Evolutionary conservation across 2,113 vertebrate species (phyloP), one percentile per base, ranked within the genome.

Genomic region (Ophiodon elongatus): DNA sequence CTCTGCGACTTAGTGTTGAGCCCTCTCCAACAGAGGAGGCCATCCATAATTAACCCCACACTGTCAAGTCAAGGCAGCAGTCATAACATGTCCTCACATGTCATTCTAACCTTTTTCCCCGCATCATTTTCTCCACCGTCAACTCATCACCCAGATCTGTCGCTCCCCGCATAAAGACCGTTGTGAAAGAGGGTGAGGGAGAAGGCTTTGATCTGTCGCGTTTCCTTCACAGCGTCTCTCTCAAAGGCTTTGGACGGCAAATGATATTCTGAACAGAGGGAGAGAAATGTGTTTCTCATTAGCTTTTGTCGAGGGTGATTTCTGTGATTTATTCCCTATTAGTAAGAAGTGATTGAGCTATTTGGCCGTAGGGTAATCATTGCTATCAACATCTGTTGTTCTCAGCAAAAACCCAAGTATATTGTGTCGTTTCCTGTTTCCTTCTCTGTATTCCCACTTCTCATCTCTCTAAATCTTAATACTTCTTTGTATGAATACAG

Each of bases 11-110:
- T 82, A 82, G 85, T 43, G 81, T 82, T 80, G 75, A 87, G 84
- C 43, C 72, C 72, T 77, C 17, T 31, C 85, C 81, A 84, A 80
- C 86, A 80, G 85, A 88, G 77, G 63, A 85, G 92, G 88, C 84
- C 90, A 93, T 92, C 74, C 91, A 93, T 94, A 94, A 95, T 95
- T 93, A 93, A 94, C 91, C 89, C 78, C 17, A 66, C 79, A 43
- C 88, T 89, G 92, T 91, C 90, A 86, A 82, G 88, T 93, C 85
- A 74, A 80, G 78, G 82, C 85, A 83, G 84, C 85, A 88, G 88
- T 88, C 91, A 84, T 50, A 90, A 88, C 92, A 89, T 92, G 93
- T 93, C 90, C 91, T 89, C 85, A 80, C 88, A 80, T 85, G 92
- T 93, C 89, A 83, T 76, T 85, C 85, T 85, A 85, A 89, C 83